Conservation (phyloP, 1,140 invertebrate species). For the Pseudomyrmex flavicornis region DNA sequence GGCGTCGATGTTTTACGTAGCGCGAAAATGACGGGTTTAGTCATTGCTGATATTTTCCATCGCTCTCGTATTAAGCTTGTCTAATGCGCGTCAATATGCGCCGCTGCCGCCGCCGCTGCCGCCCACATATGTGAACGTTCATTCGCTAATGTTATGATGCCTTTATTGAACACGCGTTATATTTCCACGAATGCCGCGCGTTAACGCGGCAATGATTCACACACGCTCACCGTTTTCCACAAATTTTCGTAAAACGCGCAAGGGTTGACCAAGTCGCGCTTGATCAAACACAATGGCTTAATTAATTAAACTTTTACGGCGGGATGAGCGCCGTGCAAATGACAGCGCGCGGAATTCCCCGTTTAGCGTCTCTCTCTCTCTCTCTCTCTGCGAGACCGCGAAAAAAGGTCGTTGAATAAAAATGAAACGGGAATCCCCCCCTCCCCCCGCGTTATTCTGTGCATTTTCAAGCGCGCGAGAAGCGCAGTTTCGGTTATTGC, state of each 20-base stretch:
- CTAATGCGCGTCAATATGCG: constrained; percentile 45
- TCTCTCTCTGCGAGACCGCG: background rate
- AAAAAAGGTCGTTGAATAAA: background rate
- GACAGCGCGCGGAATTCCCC: background rate
- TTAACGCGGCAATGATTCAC: constrained; percentile 19
- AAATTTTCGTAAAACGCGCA: constrained; percentile 36
- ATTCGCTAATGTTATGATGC: constrained; percentile 32
- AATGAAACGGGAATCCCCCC: background rate
- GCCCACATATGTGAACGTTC: background rate
- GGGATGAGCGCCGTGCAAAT: background rate
- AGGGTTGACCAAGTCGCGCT: constrained; percentile 14
- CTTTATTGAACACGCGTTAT: constrained; percentile 28
- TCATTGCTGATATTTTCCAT: constrained; percentile 48
- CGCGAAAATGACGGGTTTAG: constrained; percentile 35
- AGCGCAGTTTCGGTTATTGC: constrained; percentile 19
- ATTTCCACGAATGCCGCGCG: background rate
- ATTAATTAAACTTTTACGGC: constrained; percentile 48
- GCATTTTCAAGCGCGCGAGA: constrained; percentile 8
- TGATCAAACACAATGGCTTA: constrained; percentile 51
- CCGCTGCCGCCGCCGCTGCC: no score
- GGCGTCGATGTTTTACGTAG: constrained; percentile 50
- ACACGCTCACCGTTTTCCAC: background rate
- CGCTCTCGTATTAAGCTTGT: constrained; percentile 45
- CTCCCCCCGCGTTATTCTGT: background rate
- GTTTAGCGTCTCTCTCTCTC: constrained; percentile 10